Evolutionary conservation across 1,140 invertebrate genomes (phyloP).

Genomic region (Drosophila carrolli): DNA sequence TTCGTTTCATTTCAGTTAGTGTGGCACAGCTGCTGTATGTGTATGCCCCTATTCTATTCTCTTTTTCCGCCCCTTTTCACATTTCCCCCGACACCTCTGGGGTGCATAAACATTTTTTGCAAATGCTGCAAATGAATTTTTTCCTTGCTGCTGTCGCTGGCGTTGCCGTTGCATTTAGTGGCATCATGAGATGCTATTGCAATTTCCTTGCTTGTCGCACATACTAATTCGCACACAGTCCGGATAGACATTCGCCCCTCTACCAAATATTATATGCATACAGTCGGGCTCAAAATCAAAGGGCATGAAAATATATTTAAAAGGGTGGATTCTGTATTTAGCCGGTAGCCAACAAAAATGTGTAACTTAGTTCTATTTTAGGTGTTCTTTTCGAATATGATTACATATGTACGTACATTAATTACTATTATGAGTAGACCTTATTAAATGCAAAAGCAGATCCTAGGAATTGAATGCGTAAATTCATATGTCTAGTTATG

Average conservation of each 20-base stretch:
- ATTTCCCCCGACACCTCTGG: conserved; percentile 10
- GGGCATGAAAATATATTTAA: no score
- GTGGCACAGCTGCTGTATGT: conserved; percentile 55
- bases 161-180: conserved; percentile 72
- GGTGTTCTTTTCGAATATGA: no score
- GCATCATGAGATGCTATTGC: conserved; percentile 83
- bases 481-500: no score
- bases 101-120: conserved; percentile 65
- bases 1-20: conserved; percentile 81
- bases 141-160: conserved; percentile 44
- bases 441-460: no score
- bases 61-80: background rate
- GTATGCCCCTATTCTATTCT: conserved; percentile 19
- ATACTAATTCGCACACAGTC: conserved; percentile 77
- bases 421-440: no score
- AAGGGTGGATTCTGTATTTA: no score
- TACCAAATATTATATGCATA: conserved; percentile 6
- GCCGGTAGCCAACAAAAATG: no score
- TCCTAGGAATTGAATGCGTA: no score
- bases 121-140: conserved; percentile 82
- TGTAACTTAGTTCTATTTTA: no score
- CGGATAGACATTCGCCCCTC: conserved; percentile 41
- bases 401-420: no score
- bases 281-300: background rate
- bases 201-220: conserved; percentile 83